Conservation (phyloP, 1,140 invertebrate species). For the Spodoptera frugiperda region DNA sequence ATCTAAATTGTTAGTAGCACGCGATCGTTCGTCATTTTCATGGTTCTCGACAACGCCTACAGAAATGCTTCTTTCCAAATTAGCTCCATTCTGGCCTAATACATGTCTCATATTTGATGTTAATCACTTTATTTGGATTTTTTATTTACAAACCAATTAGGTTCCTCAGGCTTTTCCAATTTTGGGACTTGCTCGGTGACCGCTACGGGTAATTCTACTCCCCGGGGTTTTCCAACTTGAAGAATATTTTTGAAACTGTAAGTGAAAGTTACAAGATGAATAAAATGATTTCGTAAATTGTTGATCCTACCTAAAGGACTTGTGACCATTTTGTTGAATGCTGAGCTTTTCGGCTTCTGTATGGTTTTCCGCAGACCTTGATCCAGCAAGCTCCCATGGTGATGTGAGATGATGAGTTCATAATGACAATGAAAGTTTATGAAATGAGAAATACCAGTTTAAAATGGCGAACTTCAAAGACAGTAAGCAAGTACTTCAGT, state of each 20-base stretch:
- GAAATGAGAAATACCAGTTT: neutral
- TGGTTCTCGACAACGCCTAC: constrained; percentile 14
- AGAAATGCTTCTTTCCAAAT: neutral
- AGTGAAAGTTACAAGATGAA: constrained; percentile 12
- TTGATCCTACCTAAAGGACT: neutral
- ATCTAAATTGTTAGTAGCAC: constrained; percentile 43
- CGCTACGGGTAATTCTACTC: constrained; percentile 1
- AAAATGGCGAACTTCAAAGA: neutral
- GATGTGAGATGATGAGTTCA: no score
- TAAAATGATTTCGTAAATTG: neutral
- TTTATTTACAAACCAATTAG: constrained; percentile 10
- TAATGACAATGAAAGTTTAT: no score
- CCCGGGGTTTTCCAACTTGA: constrained; percentile 17
- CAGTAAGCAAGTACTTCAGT: constrained; percentile 4
- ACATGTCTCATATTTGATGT: neutral
- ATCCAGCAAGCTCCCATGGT: no score
- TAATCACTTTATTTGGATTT: constrained; percentile 10
- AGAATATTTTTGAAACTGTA: constrained; percentile 30
- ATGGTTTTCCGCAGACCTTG: no score
- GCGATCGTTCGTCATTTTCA: constrained; percentile 32
- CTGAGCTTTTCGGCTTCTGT: no score
- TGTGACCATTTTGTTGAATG: no score
- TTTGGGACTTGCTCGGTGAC: neutral
- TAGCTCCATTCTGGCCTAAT: constrained; percentile 1
- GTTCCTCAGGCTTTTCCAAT: constrained; percentile 12